A percentile compares a stretch with the other conserved stretches of the same genome.
Conservation (phyloP, 2,888 invertebrate genomes). For the Mythimna vitellina region DNA sequence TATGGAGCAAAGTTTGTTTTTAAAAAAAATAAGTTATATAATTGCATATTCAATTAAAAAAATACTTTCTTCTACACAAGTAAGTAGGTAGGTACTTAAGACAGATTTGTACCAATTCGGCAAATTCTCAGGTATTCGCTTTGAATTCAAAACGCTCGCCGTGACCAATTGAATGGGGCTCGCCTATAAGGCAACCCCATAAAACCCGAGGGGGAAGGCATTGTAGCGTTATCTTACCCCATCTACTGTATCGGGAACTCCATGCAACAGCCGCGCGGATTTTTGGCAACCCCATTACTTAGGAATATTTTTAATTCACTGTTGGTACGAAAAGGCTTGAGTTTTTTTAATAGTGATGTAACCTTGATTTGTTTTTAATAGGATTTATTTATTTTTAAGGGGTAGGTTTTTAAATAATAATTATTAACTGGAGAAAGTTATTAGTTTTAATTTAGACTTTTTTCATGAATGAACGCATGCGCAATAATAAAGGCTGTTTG, state of each 20-base stretch:
- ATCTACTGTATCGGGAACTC: slow-evolving; percentile 48
- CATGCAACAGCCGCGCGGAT: slow-evolving; percentile 29
- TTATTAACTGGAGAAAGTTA: too few relatives aligned
- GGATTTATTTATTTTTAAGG: too few relatives aligned
- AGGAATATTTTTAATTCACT: slow-evolving; percentile 25
- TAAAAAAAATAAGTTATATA: too few relatives aligned
- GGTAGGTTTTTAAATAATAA: too few relatives aligned
- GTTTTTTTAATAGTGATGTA: neutral
- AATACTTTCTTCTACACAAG: neutral
- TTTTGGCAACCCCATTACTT: slow-evolving; percentile 23
- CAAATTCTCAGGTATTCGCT: slow-evolving; percentile 9
- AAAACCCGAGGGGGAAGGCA: slow-evolving; percentile 42
- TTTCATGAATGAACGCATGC: neutral
- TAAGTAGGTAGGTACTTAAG: neutral
- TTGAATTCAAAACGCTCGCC: slow-evolving; percentile 29
- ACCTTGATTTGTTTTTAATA: neutral
- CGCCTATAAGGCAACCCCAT: slow-evolving; percentile 38
- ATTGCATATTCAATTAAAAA: too few relatives aligned
- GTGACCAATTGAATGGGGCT: slow-evolving; percentile 38
- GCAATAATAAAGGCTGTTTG: neutral
- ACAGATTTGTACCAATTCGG: slow-evolving; percentile 5
- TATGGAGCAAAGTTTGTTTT: too few relatives aligned
- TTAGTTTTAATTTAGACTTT: too few relatives aligned
- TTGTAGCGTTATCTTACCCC: slow-evolving; percentile 50
- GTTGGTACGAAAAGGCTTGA: neutral